Base-by-base conservation (phyloP, 2,888 invertebrate genomes). In the Stenurella melanura region DNA sequence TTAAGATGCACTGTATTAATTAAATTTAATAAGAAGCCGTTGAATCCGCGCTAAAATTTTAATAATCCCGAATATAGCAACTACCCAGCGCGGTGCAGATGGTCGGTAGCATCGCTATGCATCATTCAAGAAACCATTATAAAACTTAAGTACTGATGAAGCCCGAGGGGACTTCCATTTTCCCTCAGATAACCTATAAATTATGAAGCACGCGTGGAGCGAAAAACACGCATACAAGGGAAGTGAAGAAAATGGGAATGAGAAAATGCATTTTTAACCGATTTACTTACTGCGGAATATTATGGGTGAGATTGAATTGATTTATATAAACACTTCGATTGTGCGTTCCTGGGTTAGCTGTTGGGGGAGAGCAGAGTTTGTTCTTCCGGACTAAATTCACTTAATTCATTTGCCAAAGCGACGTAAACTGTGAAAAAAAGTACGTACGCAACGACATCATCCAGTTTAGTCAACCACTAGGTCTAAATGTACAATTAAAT, bases 121-220 rank as follows among this genome's bases (percentile, higher is more conserved):
- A 85, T 85, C 85, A 85, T 85, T 85, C 84, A 85, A 83, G 81
- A 67, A 82, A 81, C 85, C 86, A 84, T 86, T 86, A 86, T 83
- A 85, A 86, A 86, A 86, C 83, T 86, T 85, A 82, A 85, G 83
- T 82, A 81, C 82, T 84, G 85, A 85, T 84, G 83, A 85, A 84
- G 84, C 83, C 83, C 78, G 68, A 82, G 83, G 83, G 78, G 81
- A 73, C 79, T 74, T 78, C 80, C 83, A 82, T 79, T 81, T 80
- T 80, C 82, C 80, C 81, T 78, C 83, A 80, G 81, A 83, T 85
- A 83, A 83, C 83, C 84, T 82, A 84, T 85, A 85, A 85, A 85
- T 85, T 84, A 85, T 83, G 79, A 78, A 83, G 77, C 74, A 79
- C 79, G 78, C 80, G 79, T 80, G 74, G 76, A 67, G 77, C 19